A percentile compares a stretch with the other conserved stretches of the same genome.
These are phyloP conservation scores for Ochropacha duplaris DNA, from an alignment of 2,888 invertebrate species.

Conservation along the genomic window DNA sequence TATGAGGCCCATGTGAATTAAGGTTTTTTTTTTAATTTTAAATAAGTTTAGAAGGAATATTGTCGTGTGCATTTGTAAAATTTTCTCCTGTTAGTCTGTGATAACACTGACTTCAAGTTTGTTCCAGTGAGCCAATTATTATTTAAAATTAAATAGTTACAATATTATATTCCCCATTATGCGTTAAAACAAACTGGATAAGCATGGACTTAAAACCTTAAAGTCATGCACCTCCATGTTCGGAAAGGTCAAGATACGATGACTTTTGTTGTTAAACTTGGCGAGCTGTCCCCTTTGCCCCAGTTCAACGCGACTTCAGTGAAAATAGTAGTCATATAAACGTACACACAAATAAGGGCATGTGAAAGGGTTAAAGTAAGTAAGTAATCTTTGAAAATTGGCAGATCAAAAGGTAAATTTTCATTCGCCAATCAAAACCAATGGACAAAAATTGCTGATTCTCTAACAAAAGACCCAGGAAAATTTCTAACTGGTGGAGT, in stretches of 20 bases:
- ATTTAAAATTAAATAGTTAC: background rate
- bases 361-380: background rate
- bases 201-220: background rate
- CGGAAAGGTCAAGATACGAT: background rate
- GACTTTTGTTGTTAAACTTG: constrained; percentile 2
- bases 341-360: background rate
- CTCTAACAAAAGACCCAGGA: background rate
- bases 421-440: background rate
- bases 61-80: too few relatives aligned
- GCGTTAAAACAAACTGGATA: background rate
- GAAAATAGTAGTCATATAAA: constrained; percentile 3
- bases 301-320: background rate
- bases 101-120: background rate
- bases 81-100: background rate
- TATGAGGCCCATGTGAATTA: too few relatives aligned
- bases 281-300: constrained; percentile 6
- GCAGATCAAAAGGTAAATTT: background rate
- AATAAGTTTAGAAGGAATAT: too few relatives aligned
- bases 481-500: background rate
- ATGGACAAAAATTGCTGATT: background rate
- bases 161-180: background rate
- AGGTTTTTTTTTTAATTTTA: too few relatives aligned
- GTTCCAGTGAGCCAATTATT: background rate
- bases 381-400: background rate
- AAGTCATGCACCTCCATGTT: constrained; percentile 3